phyloP scores from a whole-genome alignment of 2,113 vertebrate genomes.

The Vanacampus margaritifer region DNA sequence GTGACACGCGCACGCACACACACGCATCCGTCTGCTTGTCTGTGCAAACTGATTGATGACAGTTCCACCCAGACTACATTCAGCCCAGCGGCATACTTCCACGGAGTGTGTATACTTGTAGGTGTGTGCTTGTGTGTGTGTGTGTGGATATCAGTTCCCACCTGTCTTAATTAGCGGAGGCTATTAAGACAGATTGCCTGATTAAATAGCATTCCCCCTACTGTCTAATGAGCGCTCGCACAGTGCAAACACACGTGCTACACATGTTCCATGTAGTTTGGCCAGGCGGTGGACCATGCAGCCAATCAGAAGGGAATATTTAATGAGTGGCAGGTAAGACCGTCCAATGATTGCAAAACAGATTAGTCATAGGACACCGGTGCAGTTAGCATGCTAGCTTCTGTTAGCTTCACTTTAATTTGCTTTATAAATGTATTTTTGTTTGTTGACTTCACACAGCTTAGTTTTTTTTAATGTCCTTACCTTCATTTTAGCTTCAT shows the following conservation, averaged over 20 bases:
- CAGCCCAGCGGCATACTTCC: slow-evolving; percentile 25
- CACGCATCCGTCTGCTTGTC: slow-evolving; percentile 3
- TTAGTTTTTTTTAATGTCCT: no score
- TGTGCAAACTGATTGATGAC: slow-evolving; percentile 52
- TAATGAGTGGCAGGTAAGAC: not conserved
- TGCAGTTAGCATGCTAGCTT: no score
- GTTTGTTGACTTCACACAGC: no score
- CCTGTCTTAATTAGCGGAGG: slow-evolving; percentile 57
- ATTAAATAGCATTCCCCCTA: slow-evolving; percentile 52
- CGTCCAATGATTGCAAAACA: not conserved
- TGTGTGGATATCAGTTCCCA: slow-evolving; percentile 18
- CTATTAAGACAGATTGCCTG: slow-evolving; percentile 61
- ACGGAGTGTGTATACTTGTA: slow-evolving; percentile 11
- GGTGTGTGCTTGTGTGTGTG: slow-evolving; percentile 9
- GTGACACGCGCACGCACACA: slow-evolving; percentile 42
- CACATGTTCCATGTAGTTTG: not conserved
- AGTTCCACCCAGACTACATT: slow-evolving; percentile 34
- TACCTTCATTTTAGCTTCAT: no score
- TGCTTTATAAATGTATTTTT: no score
- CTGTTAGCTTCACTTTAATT: no score
- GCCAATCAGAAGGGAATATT: not conserved
- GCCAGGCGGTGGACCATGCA: not conserved
- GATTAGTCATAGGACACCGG: not conserved
- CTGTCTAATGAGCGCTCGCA: slow-evolving; percentile 39
- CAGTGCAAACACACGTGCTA: slow-evolving; percentile 9